Evolutionary conservation across 2,888 invertebrate genomes (phyloP).

Genomic region (Erebia ligea): DNA sequence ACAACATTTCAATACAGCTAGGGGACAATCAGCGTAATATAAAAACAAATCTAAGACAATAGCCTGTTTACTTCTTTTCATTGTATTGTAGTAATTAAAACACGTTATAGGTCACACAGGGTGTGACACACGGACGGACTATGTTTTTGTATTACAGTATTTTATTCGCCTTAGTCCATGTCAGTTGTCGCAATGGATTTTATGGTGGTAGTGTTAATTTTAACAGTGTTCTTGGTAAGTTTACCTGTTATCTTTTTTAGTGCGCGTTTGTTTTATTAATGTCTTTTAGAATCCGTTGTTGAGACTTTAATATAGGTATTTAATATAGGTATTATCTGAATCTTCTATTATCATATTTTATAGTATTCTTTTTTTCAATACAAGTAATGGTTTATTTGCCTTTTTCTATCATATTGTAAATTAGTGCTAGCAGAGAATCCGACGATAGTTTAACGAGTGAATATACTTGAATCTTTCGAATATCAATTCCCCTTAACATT

Average conservation of each 20-base stretch:
- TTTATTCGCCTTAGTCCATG: slow-evolving; percentile 26
- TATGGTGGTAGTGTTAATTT: slow-evolving; percentile 9
- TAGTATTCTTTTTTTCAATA: no score
- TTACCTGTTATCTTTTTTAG: not conserved
- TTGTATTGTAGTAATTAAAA: slow-evolving; percentile 48
- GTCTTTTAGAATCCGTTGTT: no score
- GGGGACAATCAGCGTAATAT: not conserved
- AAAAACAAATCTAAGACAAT: slow-evolving; percentile 41
- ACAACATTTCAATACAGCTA: not conserved
- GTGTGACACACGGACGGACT: slow-evolving; percentile 34
- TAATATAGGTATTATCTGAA: no score
- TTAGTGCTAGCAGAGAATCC: no score
- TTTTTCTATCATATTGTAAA: no score
- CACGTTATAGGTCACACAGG: slow-evolving; percentile 46
- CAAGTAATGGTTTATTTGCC: no score
- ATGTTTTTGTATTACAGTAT: slow-evolving; percentile 48
- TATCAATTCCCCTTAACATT: no score
- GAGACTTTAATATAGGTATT: no score
- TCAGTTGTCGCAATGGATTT: slow-evolving; percentile 50
- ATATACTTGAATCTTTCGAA: no score
- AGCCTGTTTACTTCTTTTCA: slow-evolving; percentile 39
- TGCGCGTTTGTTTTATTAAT: not conserved
- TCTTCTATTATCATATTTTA: no score
- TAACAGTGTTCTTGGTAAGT: slow-evolving; percentile 23
- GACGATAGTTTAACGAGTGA: no score